Evolutionary conservation across 2,888 invertebrate species (phyloP).

Genomic region (Pseudeuparius sepicola): DNA sequence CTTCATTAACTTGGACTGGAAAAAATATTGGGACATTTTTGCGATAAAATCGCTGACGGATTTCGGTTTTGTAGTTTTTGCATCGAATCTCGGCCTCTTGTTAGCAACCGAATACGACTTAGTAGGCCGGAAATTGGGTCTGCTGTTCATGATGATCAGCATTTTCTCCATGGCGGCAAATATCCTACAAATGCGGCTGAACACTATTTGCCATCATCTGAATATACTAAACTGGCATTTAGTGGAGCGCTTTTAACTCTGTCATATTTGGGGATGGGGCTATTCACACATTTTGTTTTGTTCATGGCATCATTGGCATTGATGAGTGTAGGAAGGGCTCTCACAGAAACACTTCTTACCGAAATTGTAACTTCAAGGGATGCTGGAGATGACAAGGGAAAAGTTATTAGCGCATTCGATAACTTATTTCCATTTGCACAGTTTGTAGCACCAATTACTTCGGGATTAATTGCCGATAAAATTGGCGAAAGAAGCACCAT

Average conservation of each 20-base stretch:
- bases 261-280: not conserved
- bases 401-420: constrained; percentile 21
- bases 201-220: no score
- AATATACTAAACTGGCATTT: no score
- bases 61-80: constrained; percentile 11
- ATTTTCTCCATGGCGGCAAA: constrained; percentile 15
- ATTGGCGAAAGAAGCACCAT: constrained; percentile 13
- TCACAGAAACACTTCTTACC: constrained; percentile 16
- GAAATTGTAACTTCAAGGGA: constrained; percentile 18
- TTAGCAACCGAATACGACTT: constrained; percentile 16
- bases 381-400: constrained; percentile 19
- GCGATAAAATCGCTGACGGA: constrained; percentile 19
- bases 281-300: not conserved
- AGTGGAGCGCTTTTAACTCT: constrained; percentile 13
- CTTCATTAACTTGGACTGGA: constrained; percentile 18
- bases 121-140: constrained; percentile 17
- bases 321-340: constrained; percentile 11
- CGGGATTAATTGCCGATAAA: constrained; percentile 18
- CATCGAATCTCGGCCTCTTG: constrained; percentile 17
- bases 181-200: constrained; percentile 18
- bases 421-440: constrained; percentile 16
- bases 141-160: constrained; percentile 15
- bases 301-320: constrained; percentile 6
- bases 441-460: constrained; percentile 18
- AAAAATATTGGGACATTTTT: constrained; percentile 18